phyloP scores from a whole-genome alignment of 1,140 invertebrate genomes.

The Drosophila grimshawi region DNA sequence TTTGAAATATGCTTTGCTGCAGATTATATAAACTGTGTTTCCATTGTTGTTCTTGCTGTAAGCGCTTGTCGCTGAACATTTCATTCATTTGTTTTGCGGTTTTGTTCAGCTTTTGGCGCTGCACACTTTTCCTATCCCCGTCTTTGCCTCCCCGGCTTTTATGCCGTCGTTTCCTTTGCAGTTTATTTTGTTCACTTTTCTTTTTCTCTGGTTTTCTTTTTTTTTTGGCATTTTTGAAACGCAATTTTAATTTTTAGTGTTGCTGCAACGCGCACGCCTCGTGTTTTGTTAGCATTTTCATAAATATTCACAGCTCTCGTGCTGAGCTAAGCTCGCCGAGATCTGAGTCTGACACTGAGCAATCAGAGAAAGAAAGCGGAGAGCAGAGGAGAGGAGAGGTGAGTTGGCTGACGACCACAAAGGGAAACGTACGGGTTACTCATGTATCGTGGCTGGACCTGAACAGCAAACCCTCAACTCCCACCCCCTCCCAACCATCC shows the following conservation, averaged over 20 bases:
- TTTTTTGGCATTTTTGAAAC: neutral
- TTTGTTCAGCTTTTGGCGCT: slow-evolving; percentile 63
- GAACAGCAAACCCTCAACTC: neutral
- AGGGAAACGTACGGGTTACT: slow-evolving; percentile 29
- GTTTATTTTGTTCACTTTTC: neutral
- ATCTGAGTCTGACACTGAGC: slow-evolving; percentile 16
- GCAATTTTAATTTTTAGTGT: slow-evolving; percentile 45
- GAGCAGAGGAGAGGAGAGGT: no score
- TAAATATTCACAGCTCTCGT: slow-evolving; percentile 45
- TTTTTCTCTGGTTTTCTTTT: neutral
- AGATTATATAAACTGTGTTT: slow-evolving; percentile 50
- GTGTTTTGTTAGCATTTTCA: slow-evolving; percentile 58
- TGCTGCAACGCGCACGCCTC: slow-evolving; percentile 35
- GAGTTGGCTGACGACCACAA: slow-evolving; percentile 10
- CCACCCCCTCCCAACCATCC: neutral
- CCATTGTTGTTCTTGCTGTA: slow-evolving; percentile 38
- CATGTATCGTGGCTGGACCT: slow-evolving; percentile 44
- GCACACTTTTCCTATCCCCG: slow-evolving; percentile 40
- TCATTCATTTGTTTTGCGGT: slow-evolving; percentile 78
- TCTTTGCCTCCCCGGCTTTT: slow-evolving; percentile 8
- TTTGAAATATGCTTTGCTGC: slow-evolving; percentile 45
- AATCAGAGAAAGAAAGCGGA: no score
- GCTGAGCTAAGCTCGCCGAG: neutral
- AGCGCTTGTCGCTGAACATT: slow-evolving; percentile 58
- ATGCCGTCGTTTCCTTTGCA: neutral